Conservation (phyloP, 2,888 invertebrate species). For the Dolomedes plantarius region DNA sequence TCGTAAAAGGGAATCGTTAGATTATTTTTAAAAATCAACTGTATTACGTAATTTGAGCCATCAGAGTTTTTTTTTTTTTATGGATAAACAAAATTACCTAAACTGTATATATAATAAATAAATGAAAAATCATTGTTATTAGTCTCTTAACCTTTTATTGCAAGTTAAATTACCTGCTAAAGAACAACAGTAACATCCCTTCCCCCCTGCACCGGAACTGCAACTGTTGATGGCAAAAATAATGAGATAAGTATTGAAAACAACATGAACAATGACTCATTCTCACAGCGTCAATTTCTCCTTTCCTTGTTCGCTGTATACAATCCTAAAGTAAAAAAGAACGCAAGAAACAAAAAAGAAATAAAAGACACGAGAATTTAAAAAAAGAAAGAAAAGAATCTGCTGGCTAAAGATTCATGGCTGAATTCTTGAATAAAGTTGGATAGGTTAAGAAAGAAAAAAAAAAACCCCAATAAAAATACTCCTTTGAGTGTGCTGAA, state of each 20-base stretch:
- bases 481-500: background rate
- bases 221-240: background rate
- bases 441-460: background rate
- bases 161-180: background rate
- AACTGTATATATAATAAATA: too few species aligned
- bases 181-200: background rate
- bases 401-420: constrained; percentile 10
- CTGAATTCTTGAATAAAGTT: constrained; percentile 13
- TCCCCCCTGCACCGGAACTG: too few species aligned
- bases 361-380: background rate
- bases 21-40: too few species aligned
- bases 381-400: background rate
- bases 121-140: too few species aligned
- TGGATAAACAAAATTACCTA: too few species aligned
- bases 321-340: background rate
- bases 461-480: background rate
- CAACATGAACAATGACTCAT: background rate
- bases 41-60: too few species aligned
- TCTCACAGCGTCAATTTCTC: background rate
- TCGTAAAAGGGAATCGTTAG: too few species aligned
- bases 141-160: background rate
- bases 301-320: constrained; percentile 1
- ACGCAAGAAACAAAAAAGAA: background rate
- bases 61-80: too few species aligned
- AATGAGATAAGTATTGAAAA: background rate